Evolutionary conservation across 2,797 vertebrate genomes (phyloP).

Genomic region (Sylvilagus floridanus): DNA sequence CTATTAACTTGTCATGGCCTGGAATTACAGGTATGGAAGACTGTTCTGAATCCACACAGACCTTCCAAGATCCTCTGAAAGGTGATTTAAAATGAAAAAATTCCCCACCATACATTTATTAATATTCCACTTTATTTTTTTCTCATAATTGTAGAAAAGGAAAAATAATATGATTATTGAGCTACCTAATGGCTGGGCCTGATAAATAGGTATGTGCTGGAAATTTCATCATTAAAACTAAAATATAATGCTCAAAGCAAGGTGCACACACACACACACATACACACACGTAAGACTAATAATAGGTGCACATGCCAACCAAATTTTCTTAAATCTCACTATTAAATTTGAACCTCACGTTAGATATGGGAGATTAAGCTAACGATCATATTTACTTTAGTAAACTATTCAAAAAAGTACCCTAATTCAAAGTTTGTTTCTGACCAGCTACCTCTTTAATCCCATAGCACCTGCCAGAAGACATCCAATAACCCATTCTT

Average conservation of each 20-base stretch:
- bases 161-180: background rate
- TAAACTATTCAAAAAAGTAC: slow-evolving; percentile 54
- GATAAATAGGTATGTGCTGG: background rate
- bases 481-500: slow-evolving; percentile 86
- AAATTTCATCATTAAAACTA: background rate
- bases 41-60: background rate
- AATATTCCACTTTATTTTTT: background rate
- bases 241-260: background rate
- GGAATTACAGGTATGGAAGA: background rate
- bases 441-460: slow-evolving; percentile 82
- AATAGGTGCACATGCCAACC: background rate
- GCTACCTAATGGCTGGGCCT: background rate
- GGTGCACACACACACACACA: background rate
- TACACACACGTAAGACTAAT: background rate
- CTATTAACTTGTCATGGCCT: background rate
- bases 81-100: background rate
- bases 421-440: slow-evolving; percentile 76
- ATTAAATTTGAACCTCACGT: slow-evolving; percentile 65
- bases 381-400: slow-evolving; percentile 72
- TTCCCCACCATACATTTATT: background rate
- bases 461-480: slow-evolving; percentile 86
- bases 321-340: slow-evolving; percentile 31
- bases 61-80: background rate
- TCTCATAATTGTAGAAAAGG: background rate
- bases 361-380: slow-evolving; percentile 46